Conservation (phyloP, 2,113 vertebrate genomes). For the Burhinus oedicnemus region DNA sequence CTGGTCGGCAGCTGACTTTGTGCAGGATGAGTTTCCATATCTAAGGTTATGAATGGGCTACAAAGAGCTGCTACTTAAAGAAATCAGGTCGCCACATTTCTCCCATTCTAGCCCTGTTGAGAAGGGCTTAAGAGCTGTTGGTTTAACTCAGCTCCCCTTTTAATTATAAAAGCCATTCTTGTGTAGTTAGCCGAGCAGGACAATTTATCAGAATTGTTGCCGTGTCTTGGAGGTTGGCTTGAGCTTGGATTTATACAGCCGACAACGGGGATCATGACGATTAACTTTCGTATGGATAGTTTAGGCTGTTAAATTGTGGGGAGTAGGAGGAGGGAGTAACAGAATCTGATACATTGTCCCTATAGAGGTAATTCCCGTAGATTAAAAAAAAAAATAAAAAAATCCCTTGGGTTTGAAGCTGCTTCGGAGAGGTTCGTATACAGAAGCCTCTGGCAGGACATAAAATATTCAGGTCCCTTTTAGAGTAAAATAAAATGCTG, state of each 20-base stretch:
- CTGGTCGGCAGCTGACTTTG: conserved; percentile 27
- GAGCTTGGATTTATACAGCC: conserved; percentile 36
- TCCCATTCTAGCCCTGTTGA: conserved; percentile 46
- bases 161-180: conserved; percentile 66
- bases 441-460: not conserved
- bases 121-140: conserved; percentile 53
- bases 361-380: not conserved
- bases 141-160: conserved; percentile 60
- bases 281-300: conserved; percentile 46
- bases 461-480: conserved; percentile 42
- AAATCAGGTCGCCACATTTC: conserved; percentile 63
- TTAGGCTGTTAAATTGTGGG: not conserved
- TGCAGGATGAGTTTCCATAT: conserved; percentile 47
- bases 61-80: conserved; percentile 53
- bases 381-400: not conserved
- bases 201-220: conserved; percentile 49
- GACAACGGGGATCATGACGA: conserved; percentile 35
- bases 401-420: not conserved
- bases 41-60: conserved; percentile 44
- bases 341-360: not conserved
- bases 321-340: not conserved
- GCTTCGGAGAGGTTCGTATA: not conserved
- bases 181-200: conserved; percentile 44
- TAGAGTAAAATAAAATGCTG: conserved; percentile 36
- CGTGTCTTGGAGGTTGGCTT: conserved; percentile 37